A percentile compares a stretch with the other conserved stretches of the same genome.
Conservation (phyloP, 2,797 vertebrate genomes). For the Esox lucius region DNA sequence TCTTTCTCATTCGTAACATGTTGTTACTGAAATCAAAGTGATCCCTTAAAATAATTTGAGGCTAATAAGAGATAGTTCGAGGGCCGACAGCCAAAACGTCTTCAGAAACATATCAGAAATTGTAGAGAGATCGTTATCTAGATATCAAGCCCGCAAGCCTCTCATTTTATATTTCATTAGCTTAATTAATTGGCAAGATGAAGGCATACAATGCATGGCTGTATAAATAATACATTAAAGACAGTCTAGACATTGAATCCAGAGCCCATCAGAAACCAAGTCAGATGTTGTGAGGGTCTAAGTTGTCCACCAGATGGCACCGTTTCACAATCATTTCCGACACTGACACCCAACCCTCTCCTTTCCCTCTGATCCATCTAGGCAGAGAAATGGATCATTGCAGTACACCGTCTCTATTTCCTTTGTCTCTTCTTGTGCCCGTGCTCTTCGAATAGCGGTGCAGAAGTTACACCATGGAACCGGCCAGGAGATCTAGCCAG, state of each 20-base stretch:
- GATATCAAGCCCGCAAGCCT: not conserved
- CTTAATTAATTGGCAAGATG: not conserved
- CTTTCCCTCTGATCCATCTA: not conserved
- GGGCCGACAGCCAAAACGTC: not conserved
- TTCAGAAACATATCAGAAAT: not conserved
- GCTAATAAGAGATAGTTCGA: not conserved
- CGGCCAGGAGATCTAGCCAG: not conserved
- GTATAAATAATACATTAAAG: not conserved
- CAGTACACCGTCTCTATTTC: constrained; percentile 5
- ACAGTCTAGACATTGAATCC: not conserved
- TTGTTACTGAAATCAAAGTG: not conserved
- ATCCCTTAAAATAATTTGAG: not conserved
- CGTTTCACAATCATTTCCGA: constrained; percentile 73
- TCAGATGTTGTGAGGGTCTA: too few species aligned
- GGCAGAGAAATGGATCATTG: not conserved
- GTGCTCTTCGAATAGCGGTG: not conserved
- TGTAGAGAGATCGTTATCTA: not conserved
- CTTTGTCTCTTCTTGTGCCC: not conserved
- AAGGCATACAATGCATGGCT: not conserved
- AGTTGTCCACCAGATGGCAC: constrained; percentile 85
- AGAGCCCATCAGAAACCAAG: not conserved
- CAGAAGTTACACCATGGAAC: not conserved
- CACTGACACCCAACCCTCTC: constrained; percentile 9
- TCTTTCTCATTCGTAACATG: too few species aligned
- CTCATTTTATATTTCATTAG: not conserved